Base-by-base conservation (phyloP, 2,888 invertebrate species). In the Oasisia sp. region DNA sequence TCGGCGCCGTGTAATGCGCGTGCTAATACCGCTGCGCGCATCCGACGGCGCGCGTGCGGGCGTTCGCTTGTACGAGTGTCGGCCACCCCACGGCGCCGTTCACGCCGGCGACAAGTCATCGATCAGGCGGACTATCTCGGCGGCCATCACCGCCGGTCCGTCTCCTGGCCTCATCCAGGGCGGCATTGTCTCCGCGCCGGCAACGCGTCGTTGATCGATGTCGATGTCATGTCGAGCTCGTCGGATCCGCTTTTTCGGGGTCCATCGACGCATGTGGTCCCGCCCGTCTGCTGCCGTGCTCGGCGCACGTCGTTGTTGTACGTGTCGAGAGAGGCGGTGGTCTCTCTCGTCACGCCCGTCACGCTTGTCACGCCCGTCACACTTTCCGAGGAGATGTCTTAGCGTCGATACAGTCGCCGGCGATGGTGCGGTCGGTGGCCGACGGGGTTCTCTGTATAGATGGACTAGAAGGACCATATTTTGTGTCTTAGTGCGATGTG, bases 261-360 rank as follows among this genome's bases (percentile, higher is more conserved):
- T 74, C 74, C 27, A n/a, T 74, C 74, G n/a, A 74, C 74, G 74
- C 74, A 74, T 74, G 74, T 74, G 74, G 74, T 74, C 74, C 74
- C n/a, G 74, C n/a, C 74, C 3, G 74, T 74, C 74, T 74, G 27
- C 27, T 0, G 74, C 19, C 19, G 27, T 19, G 27, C 74, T 27
- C 74, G 27, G 27, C n/a, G 7, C 27, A 74, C 27, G 27, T 27
- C 74, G 74, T 14, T 50, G 50, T 50, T 50, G 14, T 9, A 50
- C 9, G 50, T 50, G 50, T 74, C 74, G 27, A 3, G 27, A 19
- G 74, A n/a, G n/a, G 27, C 7, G 74, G 74, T 74, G 74, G n/a
- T 74, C 74, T 74, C 74, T n/a, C 19, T 74, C 74, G 74, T 74
- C 74, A 74, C 74, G 74, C 74, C 74, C 74, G 74, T 74, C 74